phyloP scores from a whole-genome alignment of 1,140 invertebrate genomes.

The Aphaenogaster floridana region DNA sequence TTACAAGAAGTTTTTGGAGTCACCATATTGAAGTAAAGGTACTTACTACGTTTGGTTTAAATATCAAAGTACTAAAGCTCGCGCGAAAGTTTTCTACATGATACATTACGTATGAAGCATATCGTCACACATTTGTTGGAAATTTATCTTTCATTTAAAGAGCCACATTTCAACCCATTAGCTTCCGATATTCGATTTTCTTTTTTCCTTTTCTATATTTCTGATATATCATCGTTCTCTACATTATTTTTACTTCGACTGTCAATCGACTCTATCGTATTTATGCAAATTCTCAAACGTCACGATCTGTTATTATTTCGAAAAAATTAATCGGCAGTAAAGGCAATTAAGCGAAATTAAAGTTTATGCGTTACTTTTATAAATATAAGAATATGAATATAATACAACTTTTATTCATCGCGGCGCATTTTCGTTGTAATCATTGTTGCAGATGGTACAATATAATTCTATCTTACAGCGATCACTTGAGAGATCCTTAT shows the following conservation, averaged over 20 bases:
- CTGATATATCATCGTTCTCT: neutral
- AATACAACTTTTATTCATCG: neutral
- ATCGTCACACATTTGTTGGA: neutral
- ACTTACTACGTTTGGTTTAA: conserved; percentile 38
- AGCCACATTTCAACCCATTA: conserved; percentile 2
- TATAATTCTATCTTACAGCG: neutral
- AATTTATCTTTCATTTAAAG: neutral
- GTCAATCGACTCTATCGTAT: neutral
- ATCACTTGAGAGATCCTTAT: conserved; percentile 3
- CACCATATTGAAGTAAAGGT: conserved; percentile 15
- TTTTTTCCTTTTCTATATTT: neutral
- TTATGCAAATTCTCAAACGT: neutral
- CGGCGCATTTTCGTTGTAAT: neutral
- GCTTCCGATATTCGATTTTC: neutral
- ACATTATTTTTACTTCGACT: neutral
- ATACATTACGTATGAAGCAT: neutral
- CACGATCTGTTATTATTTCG: neutral
- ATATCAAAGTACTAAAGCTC: neutral
- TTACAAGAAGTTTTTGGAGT: conserved; percentile 42
- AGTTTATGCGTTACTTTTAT: neutral
- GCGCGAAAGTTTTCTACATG: conserved; percentile 18
- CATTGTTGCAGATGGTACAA: neutral
- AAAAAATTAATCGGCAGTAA: conserved; percentile 6
- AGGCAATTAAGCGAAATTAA: neutral
- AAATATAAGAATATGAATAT: neutral